Conservation (phyloP, 2,797 vertebrate genomes). For the Chaetophractus vellerosus region DNA sequence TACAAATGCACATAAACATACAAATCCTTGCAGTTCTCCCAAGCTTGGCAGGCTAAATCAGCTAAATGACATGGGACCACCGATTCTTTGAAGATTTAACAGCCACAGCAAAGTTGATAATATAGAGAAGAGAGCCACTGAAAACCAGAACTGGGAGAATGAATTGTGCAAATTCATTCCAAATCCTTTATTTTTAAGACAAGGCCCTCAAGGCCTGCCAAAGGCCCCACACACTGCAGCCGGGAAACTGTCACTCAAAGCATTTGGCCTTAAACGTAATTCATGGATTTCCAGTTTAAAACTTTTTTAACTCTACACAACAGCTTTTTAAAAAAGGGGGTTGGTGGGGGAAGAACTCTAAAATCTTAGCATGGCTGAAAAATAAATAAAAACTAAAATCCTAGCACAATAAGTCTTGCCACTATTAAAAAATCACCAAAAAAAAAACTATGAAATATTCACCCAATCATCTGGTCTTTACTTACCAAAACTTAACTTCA, state of each 20-base stretch:
- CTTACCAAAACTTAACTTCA: slow-evolving; percentile 22
- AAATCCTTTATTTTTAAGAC: slow-evolving; percentile 5
- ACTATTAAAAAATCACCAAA: not conserved
- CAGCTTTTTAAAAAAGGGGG: not conserved
- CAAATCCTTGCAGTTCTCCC: not conserved
- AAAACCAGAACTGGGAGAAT: not conserved
- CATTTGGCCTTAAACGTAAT: not conserved
- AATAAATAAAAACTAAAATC: slow-evolving; percentile 7
- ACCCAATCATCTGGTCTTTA: not conserved
- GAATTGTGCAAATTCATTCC: not conserved
- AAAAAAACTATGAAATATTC: slow-evolving; percentile 43
- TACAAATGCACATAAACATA: no score
- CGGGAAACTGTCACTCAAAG: not conserved
- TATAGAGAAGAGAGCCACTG: not conserved
- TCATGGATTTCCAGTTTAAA: not conserved
- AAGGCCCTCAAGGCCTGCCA: not conserved
- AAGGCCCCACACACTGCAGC: not conserved
- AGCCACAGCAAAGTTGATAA: slow-evolving; percentile 46
- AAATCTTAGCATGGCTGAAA: not conserved
- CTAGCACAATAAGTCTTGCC: not conserved
- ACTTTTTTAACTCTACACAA: not conserved
- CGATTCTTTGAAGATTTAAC: slow-evolving; percentile 29
- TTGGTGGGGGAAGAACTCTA: not conserved
- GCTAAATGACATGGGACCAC: not conserved
- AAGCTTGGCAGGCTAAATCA: not conserved